phyloP scores from a whole-genome alignment of 1,140 invertebrate species.

The Rhopalosiphum padi region DNA sequence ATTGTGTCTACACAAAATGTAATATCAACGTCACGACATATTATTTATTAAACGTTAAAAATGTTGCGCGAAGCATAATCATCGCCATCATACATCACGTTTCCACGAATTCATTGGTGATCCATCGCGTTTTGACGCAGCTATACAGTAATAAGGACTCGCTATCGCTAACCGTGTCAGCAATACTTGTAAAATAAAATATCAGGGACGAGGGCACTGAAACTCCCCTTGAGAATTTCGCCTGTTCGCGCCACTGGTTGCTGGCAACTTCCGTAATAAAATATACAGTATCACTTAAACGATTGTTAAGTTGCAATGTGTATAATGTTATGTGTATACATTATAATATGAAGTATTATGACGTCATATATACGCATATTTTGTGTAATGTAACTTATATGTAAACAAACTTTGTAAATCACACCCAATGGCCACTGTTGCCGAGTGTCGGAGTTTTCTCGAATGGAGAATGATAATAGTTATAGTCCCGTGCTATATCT shows the following conservation, averaged over 20 bases:
- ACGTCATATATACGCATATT: background rate
- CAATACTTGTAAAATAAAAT: background rate
- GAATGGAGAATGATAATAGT: background rate
- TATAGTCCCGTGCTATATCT: background rate
- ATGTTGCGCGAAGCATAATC: background rate
- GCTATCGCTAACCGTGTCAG: background rate
- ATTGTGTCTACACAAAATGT: background rate
- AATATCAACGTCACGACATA: background rate
- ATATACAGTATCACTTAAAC: background rate
- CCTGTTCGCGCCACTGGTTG: background rate
- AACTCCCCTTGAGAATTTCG: background rate
- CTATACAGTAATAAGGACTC: background rate
- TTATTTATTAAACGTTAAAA: background rate
- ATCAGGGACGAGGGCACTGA: background rate
- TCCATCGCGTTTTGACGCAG: background rate
- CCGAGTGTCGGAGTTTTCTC: background rate
- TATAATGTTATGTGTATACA: background rate
- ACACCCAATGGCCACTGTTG: background rate
- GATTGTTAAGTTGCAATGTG: background rate
- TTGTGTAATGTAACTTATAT: background rate
- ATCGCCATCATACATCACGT: background rate
- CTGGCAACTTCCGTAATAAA: background rate
- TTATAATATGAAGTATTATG: background rate
- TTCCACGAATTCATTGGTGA: background rate
- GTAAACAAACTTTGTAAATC: slow-evolving; percentile 16